Evolutionary conservation across 1,140 invertebrate genomes (phyloP), one percentile per base, ranked within the genome.

Genomic region (Rhyzopertha dominica): DNA sequence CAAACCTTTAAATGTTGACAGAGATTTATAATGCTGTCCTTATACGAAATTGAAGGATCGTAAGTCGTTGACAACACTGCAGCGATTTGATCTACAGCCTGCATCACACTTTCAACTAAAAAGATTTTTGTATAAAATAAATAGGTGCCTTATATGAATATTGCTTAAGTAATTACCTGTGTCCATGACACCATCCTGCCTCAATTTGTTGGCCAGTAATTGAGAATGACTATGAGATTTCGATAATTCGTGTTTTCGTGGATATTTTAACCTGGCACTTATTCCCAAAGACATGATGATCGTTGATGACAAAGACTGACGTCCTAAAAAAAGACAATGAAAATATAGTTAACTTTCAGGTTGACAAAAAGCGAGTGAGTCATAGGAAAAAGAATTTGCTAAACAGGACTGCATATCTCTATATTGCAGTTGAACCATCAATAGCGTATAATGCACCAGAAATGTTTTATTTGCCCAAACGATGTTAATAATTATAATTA

Each of bases 161-260:
- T 14, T 9, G 8, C 17, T 22, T 19, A 5, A 37, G n/a, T 30
- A 41, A 13, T 54, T 61, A 66, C 65, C 65, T 56, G 63, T 63
- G n/a, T 45, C 43, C 51, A 67, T 55, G n/a, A 62, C 51, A 19
- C 65, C 65, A 62, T 67, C 65, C 51, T 66, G 63, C 42, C 61
- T 48, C 10, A 67, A 36, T 49, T 66, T 66, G 40, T 58, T 66
- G 4, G 62, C 63, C 19, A 67, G 53, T 38, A 66, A 51, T 45
- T 66, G 65, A 12, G 62, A 61, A 43, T 66, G 65, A 53, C 61
- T 64, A 30, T 65, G 64, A 1, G 63, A 66, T 46, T 66, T 67
- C 17, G 59, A 44, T 29, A 67, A 43, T 48, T 67, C 65, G 31
- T 63, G 59, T 49, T 64, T 64, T 44, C 62, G 66, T 20, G 62